A percentile compares a stretch with the other conserved stretches of the same genome.
These are phyloP conservation scores for Melanostigma gelatinosum DNA, from an alignment of 2,113 vertebrate species.

Conservation along the genomic window DNA sequence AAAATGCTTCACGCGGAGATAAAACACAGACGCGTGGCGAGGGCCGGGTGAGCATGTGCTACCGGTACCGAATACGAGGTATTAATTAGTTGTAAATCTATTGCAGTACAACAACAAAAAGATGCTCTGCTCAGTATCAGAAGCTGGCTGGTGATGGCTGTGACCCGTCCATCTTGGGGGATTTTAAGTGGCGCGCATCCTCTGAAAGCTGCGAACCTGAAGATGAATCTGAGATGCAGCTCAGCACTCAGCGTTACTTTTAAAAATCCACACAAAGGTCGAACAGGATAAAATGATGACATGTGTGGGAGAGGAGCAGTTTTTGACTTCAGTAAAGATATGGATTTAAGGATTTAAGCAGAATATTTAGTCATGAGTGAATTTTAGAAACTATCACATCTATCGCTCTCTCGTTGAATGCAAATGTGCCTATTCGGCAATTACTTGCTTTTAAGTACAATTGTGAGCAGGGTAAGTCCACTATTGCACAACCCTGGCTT, in stretches of 20 bases:
- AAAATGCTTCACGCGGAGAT: slow-evolving; percentile 60
- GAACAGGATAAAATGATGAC: too few species aligned
- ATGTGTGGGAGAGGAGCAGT: background rate
- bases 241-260: background rate
- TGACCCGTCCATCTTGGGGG: background rate
- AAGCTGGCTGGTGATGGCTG: background rate
- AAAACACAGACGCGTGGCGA: slow-evolving; percentile 43
- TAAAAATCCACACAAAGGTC: background rate
- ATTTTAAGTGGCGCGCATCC: background rate
- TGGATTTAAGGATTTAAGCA: too few species aligned
- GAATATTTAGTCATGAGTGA: too few species aligned
- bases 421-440: too few species aligned
- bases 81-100: slow-evolving; percentile 44
- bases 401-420: too few species aligned
- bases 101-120: background rate
- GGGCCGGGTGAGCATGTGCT: slow-evolving; percentile 8
- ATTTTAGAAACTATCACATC: too few species aligned
- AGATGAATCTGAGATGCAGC: background rate
- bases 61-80: slow-evolving; percentile 22
- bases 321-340: too few species aligned
- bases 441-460: too few species aligned
- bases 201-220: background rate
- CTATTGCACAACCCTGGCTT: too few species aligned
- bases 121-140: background rate
- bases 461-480: too few species aligned